Conservation (phyloP, 1,140 invertebrate genomes). For the Bursaphelenchus mucronatus region DNA sequence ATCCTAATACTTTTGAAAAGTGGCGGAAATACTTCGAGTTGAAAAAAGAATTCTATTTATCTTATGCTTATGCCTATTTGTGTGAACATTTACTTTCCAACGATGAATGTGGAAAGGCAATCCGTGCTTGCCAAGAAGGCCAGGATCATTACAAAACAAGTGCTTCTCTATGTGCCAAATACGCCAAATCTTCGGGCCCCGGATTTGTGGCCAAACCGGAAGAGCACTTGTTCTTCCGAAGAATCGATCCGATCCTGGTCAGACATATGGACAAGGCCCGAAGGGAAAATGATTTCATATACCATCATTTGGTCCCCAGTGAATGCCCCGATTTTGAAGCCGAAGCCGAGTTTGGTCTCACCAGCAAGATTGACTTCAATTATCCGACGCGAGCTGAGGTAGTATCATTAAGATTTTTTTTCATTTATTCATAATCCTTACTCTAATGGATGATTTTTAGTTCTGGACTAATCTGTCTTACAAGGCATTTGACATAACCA, state of each 20-base stretch:
- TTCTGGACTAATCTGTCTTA: slow-evolving; percentile 68
- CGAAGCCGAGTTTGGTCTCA: slow-evolving; percentile 71
- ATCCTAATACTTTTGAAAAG: slow-evolving; percentile 66
- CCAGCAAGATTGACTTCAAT: slow-evolving; percentile 68
- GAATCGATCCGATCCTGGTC: slow-evolving; percentile 67
- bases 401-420: slow-evolving; percentile 5
- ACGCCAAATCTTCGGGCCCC: slow-evolving; percentile 67
- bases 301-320: slow-evolving; percentile 70
- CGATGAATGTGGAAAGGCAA: slow-evolving; percentile 72
- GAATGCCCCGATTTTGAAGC: slow-evolving; percentile 68
- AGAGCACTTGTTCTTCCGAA: slow-evolving; percentile 69
- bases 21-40: slow-evolving; percentile 72
- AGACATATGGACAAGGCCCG: slow-evolving; percentile 71
- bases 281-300: slow-evolving; percentile 72
- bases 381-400: slow-evolving; percentile 62
- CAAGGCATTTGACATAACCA: slow-evolving; percentile 66
- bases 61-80: slow-evolving; percentile 71
- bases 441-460: slow-evolving; percentile 54
- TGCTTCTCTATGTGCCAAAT: slow-evolving; percentile 67
- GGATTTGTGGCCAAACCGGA: slow-evolving; percentile 68
- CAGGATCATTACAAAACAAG: slow-evolving; percentile 66
- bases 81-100: slow-evolving; percentile 68
- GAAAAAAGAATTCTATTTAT: slow-evolving; percentile 68
- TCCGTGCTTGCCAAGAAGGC: slow-evolving; percentile 69
- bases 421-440: background rate